Conservation (phyloP, 2,113 vertebrate genomes). For the Otolemur garnettii region DNA sequence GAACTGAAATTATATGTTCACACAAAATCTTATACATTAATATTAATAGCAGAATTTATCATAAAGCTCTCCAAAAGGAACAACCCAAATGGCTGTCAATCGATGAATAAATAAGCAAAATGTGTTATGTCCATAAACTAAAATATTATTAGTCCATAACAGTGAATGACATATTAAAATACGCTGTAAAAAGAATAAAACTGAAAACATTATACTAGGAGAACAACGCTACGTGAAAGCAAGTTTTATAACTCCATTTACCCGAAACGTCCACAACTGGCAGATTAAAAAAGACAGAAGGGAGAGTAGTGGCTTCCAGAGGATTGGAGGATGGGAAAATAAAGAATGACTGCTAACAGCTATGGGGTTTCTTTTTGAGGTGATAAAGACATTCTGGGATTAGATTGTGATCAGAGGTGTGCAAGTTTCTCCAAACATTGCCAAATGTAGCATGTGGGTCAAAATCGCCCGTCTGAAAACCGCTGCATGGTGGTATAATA, state of each 20-base stretch:
- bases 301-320: not conserved
- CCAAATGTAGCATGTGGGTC: not conserved
- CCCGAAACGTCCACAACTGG: not conserved
- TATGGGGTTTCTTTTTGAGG: not conserved
- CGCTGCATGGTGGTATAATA: not conserved
- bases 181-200: not conserved
- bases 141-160: not conserved
- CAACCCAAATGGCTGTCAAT: not conserved
- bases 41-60: slow-evolving; percentile 10
- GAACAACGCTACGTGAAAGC: not conserved
- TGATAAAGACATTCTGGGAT: not conserved
- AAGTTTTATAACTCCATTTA: not conserved
- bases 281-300: not conserved
- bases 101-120: slow-evolving; percentile 30
- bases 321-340: not conserved
- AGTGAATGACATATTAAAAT: not conserved
- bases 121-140: not conserved
- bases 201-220: not conserved
- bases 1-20: not conserved
- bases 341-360: not conserved
- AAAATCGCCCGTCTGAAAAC: not conserved
- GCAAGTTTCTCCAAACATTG: not conserved
- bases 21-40: not conserved
- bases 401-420: not conserved
- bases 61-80: not conserved